Evolutionary conservation across 2,113 vertebrate genomes (phyloP), one percentile per base, ranked within the genome.

Genomic region (Carettochelys insculpta): DNA sequence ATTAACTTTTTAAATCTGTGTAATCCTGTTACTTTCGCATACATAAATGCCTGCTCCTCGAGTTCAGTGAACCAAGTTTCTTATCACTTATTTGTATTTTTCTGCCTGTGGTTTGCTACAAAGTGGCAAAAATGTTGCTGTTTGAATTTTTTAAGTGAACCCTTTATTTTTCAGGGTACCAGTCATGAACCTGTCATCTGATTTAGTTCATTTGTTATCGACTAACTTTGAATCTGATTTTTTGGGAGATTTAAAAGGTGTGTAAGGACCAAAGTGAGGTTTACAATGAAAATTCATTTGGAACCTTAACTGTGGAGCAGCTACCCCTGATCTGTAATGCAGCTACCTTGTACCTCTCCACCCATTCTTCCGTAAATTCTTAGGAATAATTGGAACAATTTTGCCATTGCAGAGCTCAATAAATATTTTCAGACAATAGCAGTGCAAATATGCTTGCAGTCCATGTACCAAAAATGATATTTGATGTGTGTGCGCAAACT

Each of bases 401-500:
- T 92, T 91, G 27, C 75, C 52, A 16, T 56, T 3, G 12, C 77
- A 78, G 87, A 80, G 19, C 45, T 71, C 50, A 85, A 87, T 53
- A 84, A 93, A 90, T 77, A 90, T 43, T 94, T 91, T 4, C 20
- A 29, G 68, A 20, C 47, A 12, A 47, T 92, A 86, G 48, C 87
- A 92, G 27, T 87, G 82, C 24, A 65, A 84, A 90, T 83, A 71
- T 89, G 76, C 25, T 53, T 86, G 86, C 47, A 87, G 38, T 83
- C 45, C 38, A 1, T 52, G 7, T 83, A 54, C 52, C 45, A 65
- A 83, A 93, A 93, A 85, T 86, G 6, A 52, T 91, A 89, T 27
- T 68, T 94, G 27, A 43, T 81, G 27, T 92, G 34, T 90, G 88
- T 92, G 34, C 90, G 89, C 68, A 61, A 61, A 79, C 58, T 88